Percentiles rank a stretch among this genome's conserved stretches.
Conservation (phyloP, 2,888 invertebrate species). For the Erebia aethiops region DNA sequence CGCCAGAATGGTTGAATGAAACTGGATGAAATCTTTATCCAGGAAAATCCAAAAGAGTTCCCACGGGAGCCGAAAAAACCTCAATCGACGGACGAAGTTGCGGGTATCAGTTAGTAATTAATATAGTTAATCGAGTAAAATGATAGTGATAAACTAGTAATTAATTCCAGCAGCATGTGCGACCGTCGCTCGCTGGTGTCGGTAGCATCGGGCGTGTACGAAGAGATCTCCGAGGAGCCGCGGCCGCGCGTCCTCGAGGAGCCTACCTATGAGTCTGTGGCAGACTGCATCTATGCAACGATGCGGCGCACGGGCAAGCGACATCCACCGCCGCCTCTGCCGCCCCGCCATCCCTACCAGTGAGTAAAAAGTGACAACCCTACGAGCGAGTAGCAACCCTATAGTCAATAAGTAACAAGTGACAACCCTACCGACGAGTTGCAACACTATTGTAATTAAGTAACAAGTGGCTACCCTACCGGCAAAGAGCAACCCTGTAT, state of each 20-base stretch:
- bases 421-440: too few relatives aligned
- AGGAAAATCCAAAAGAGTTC: too few relatives aligned
- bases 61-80: too few relatives aligned
- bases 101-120: too few relatives aligned
- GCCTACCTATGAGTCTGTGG: constrained; percentile 72
- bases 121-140: neutral
- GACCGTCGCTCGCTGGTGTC: constrained; percentile 78
- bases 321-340: constrained; percentile 36
- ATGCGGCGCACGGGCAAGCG: constrained; percentile 40
- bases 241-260: constrained; percentile 48
- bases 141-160: neutral
- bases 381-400: too few relatives aligned
- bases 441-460: too few relatives aligned
- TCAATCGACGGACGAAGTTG: too few relatives aligned
- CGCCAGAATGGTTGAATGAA: too few relatives aligned
- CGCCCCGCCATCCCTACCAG: constrained; percentile 46
- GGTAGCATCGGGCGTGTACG: constrained; percentile 86
- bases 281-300: constrained; percentile 62
- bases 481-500: too few relatives aligned
- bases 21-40: too few relatives aligned
- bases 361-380: constrained; percentile 27
- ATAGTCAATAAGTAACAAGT: too few relatives aligned
- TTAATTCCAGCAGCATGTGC: constrained; percentile 16
- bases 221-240: constrained; percentile 84
- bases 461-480: too few relatives aligned